Base-by-base conservation (phyloP, 2,113 vertebrate genomes). In the Silurus asotus region DNA sequence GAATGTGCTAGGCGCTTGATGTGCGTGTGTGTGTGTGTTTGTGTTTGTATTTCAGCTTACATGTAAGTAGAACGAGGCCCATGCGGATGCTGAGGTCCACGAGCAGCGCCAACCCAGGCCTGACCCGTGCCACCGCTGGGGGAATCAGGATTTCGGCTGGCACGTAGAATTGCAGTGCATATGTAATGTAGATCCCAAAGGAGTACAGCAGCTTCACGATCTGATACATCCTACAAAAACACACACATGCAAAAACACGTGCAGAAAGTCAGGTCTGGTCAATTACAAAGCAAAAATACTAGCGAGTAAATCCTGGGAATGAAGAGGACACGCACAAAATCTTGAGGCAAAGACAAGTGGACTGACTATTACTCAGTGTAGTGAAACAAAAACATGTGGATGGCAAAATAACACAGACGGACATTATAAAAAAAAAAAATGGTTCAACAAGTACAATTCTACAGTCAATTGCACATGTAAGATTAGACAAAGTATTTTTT, bases 91-190 rank as follows among this genome's bases (percentile, higher is more conserved):
- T 85, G 14, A 99, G 93, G 92, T 98, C 95, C 20, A 96, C 92
- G 0, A 92, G 1, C 53, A 88, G 91, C 67, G 89, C 85, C 92
- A 95, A 98, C 9, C 91, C 93, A 82, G 95, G 94, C 0, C 95
- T 86, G 28, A 95, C 94, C 0, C 94, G 95, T 10, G 94, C 92
- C 5, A 96, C 75, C 0, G 94, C 93, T 0, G 91, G 88, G 0
- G 98, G 98, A 58, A 97, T 92, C 86, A 99, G 88, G 88, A 99
- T 99, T 93, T 99, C 97, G 0, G 97, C 98, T 0, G 97, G 96
- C 15, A 99, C 98, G 0, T 98, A 99, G 94, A 99, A 99, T 95
- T 99, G 98, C 84, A 99, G 94, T 0, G 97, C 97, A 0, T 98
- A 99, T 0, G 97, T 98, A 93, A 99, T 96, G 93, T 97, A 98